phyloP scores from a whole-genome alignment of 1,140 invertebrate species.

The Bactericera cockerelli region DNA sequence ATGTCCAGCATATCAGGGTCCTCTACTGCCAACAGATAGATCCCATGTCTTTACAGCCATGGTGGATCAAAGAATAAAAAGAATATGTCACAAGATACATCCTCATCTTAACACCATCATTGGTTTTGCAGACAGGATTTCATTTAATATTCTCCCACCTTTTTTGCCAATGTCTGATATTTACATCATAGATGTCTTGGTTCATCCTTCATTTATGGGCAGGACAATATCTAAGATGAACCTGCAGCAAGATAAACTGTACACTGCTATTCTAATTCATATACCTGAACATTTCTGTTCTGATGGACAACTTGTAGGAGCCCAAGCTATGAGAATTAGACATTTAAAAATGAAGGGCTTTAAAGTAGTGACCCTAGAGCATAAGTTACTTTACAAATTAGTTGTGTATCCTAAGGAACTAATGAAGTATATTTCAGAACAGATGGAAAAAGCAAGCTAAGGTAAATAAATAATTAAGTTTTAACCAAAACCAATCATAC shows the following conservation, averaged over 20 bases:
- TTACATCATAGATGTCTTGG: slow-evolving; percentile 43
- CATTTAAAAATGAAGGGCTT: slow-evolving; percentile 45
- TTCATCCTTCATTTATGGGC: slow-evolving; percentile 29
- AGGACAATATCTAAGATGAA: slow-evolving; percentile 13
- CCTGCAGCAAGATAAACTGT: slow-evolving; percentile 27
- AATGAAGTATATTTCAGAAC: slow-evolving; percentile 30
- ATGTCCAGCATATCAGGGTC: slow-evolving; percentile 39
- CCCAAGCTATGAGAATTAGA: slow-evolving; percentile 42
- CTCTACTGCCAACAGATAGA: slow-evolving; percentile 38
- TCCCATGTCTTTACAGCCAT: slow-evolving; percentile 29
- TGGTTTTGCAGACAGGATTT: slow-evolving; percentile 31
- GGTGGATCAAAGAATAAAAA: slow-evolving; percentile 35
- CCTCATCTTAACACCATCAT: slow-evolving; percentile 22
- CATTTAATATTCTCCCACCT: slow-evolving; percentile 34
- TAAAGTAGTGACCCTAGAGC: slow-evolving; percentile 42
- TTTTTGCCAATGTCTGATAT: slow-evolving; percentile 38
- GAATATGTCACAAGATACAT: not conserved
- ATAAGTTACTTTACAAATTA: slow-evolving; percentile 34
- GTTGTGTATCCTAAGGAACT: slow-evolving; percentile 28
- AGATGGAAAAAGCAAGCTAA: slow-evolving; percentile 12
- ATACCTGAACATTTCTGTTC: slow-evolving; percentile 48
- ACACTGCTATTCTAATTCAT: slow-evolving; percentile 41
- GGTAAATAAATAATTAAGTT: no score
- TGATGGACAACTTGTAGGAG: slow-evolving; percentile 38
- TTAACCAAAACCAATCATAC: no score